Percentiles rank a stretch among this genome's conserved stretches.
phyloP scores from a whole-genome alignment of 2,113 vertebrate species.

The Balaeniceps rex region DNA sequence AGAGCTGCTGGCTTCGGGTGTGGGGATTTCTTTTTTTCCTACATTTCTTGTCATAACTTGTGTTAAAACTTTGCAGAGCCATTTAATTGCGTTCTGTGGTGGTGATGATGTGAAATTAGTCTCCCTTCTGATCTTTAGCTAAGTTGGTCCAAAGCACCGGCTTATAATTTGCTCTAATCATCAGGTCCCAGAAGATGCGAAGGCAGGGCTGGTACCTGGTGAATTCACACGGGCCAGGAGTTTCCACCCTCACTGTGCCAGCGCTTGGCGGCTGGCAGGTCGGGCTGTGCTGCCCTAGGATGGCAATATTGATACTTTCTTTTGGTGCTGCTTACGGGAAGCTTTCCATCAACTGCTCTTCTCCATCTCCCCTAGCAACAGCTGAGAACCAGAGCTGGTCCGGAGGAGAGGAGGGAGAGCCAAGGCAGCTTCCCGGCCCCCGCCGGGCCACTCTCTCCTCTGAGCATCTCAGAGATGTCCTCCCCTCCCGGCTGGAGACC shows the following conservation, averaged over 20 bases:
- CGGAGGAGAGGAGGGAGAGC: background rate
- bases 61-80: constrained; percentile 5
- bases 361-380: background rate
- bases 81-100: constrained; percentile 18
- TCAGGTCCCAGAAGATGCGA: background rate
- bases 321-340: background rate
- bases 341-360: background rate
- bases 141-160: background rate
- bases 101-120: constrained; percentile 28
- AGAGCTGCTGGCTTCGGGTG: background rate
- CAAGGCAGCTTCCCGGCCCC: background rate
- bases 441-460: background rate
- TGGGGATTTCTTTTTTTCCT: background rate
- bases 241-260: accelerated
- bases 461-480: accelerated
- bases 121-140: constrained; percentile 29
- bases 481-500: background rate
- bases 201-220: background rate
- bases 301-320: background rate
- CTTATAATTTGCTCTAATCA: constrained; percentile 23
- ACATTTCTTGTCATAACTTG: constrained; percentile 39
- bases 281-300: background rate
- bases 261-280: background rate
- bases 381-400: background rate
- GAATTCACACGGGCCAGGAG: background rate